phyloP scores from a whole-genome alignment of 2,888 invertebrate species.

The Conus canariensis region DNA sequence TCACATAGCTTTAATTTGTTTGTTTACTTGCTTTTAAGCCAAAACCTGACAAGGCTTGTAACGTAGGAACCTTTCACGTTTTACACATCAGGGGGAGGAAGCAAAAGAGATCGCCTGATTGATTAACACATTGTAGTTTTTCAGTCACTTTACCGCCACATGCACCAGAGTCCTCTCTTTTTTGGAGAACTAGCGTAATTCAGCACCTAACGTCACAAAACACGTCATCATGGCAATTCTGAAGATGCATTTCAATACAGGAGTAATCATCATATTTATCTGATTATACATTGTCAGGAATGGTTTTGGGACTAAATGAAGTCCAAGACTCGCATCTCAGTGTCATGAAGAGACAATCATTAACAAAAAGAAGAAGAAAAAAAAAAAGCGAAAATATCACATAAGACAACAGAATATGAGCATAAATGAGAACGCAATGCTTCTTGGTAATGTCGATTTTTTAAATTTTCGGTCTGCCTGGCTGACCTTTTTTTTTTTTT shows the following conservation, averaged over 20 bases:
- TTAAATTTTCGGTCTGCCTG: not conserved
- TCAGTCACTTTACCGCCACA: not conserved
- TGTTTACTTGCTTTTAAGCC: too few species aligned
- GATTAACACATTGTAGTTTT: not conserved
- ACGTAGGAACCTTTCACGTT: too few species aligned
- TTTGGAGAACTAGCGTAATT: too few species aligned
- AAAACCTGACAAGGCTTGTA: too few species aligned
- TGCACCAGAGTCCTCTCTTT: too few species aligned
- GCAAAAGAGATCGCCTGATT: not conserved
- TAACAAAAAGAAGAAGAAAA: not conserved
- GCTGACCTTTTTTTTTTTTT: too few species aligned
- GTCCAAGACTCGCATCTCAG: not conserved
- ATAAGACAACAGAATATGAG: not conserved
- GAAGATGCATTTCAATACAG: not conserved
- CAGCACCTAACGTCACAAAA: too few species aligned
- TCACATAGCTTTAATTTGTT: too few species aligned
- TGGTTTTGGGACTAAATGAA: not conserved
- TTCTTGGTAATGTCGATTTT: not conserved
- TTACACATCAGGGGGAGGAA: too few species aligned
- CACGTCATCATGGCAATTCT: too few species aligned
- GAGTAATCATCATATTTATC: not conserved
- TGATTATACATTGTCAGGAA: not conserved
- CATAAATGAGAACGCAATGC: not conserved
- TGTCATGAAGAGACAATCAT: not conserved
- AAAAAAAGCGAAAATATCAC: not conserved